Evolutionary conservation across 2,797 vertebrate genomes (phyloP).

Genomic region (Lepus oiostolus): DNA sequence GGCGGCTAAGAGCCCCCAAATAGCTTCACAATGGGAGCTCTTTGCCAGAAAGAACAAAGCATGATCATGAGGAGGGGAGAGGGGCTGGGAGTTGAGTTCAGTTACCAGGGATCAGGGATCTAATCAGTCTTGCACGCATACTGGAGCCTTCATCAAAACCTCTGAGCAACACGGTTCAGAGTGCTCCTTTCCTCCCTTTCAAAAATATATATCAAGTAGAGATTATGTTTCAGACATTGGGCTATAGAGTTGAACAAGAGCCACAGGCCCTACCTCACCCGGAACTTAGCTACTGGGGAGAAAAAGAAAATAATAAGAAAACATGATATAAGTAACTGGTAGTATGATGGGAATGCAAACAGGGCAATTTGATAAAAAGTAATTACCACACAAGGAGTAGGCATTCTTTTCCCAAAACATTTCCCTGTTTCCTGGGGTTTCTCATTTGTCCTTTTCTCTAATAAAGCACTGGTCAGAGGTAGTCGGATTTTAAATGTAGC

Average conservation of each 20-base stretch:
- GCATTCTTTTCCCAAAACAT: neutral
- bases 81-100: neutral
- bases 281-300: neutral
- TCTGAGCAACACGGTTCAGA: neutral
- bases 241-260: neutral
- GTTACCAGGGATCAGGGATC: neutral
- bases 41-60: neutral
- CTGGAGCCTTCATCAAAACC: neutral
- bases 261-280: neutral
- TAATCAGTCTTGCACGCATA: neutral
- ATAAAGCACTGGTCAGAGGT: neutral
- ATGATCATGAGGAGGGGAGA: neutral
- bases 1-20: neutral
- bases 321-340: neutral
- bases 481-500: neutral
- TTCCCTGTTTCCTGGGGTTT: neutral
- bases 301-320: constrained; percentile 26
- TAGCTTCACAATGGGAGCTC: neutral
- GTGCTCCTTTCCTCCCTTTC: neutral
- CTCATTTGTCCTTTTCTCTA: neutral
- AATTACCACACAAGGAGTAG: neutral
- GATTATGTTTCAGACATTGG: neutral
- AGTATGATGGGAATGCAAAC: neutral
- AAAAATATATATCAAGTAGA: neutral
- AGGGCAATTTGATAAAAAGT: neutral